These are phyloP conservation scores for Caenorhabditis latens DNA, from an alignment of 1,140 invertebrate genomes.

Conservation along the genomic window DNA sequence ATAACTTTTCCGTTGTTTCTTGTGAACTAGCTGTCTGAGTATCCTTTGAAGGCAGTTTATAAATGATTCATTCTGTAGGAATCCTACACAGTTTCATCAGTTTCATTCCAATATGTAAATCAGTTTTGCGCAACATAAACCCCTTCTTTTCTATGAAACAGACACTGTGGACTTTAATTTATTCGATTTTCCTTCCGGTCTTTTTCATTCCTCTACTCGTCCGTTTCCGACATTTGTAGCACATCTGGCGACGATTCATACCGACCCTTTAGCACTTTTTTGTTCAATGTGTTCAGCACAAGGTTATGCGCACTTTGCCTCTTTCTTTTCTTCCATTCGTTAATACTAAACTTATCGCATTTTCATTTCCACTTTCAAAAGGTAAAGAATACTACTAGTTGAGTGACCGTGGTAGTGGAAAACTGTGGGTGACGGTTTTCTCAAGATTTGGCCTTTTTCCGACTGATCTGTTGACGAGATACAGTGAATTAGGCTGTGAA, in stretches of 20 bases:
- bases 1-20: no score
- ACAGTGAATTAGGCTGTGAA: constrained; percentile 41
- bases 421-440: constrained; percentile 37
- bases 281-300: constrained; percentile 43
- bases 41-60: no score
- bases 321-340: neutral
- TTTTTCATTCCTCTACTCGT: constrained; percentile 17
- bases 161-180: constrained; percentile 33
- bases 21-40: no score
- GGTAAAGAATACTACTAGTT: constrained; percentile 51
- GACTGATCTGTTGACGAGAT: constrained; percentile 26
- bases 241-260: constrained; percentile 51
- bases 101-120: constrained; percentile 23
- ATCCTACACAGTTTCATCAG: neutral
- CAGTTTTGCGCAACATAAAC: neutral
- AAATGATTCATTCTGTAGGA: no score
- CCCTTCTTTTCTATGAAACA: constrained; percentile 14
- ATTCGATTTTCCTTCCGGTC: constrained; percentile 42
- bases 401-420: neutral
- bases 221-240: constrained; percentile 55
- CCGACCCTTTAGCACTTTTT: constrained; percentile 52
- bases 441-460: constrained; percentile 22
- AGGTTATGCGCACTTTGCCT: constrained; percentile 38
- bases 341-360: constrained; percentile 36
- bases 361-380: constrained; percentile 38